These are phyloP conservation scores for Caenorhabditis briggsae DNA, from an alignment of 1,140 invertebrate genomes.

Conservation along the genomic window DNA sequence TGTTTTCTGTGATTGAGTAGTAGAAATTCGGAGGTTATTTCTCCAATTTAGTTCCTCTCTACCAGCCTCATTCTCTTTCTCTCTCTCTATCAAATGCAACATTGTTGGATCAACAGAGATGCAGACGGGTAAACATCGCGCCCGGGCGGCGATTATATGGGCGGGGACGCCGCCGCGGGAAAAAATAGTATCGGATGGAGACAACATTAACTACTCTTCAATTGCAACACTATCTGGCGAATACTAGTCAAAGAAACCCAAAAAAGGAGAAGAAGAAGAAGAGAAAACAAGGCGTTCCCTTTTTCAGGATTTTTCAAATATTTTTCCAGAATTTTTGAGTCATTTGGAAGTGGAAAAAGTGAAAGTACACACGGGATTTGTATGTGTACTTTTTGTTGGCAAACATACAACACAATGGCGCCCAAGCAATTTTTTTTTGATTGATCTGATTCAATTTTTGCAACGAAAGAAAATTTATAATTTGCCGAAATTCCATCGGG, in stretches of 20 bases:
- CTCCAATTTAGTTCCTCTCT: slow-evolving; percentile 9
- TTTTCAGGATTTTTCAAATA: slow-evolving; percentile 10
- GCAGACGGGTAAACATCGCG: slow-evolving; percentile 53
- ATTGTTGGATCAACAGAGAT: slow-evolving; percentile 56
- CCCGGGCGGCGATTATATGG: slow-evolving; percentile 46
- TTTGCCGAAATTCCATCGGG: neutral
- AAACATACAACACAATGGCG: slow-evolving; percentile 47
- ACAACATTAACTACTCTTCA: slow-evolving; percentile 36
- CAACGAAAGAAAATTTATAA: slow-evolving; percentile 23
- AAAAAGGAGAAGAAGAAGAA: slow-evolving; percentile 5
- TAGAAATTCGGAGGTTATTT: slow-evolving; percentile 5
- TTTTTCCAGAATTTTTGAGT: neutral
- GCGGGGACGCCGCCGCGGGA: neutral
- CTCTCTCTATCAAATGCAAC: slow-evolving; percentile 48
- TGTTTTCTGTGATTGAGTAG: slow-evolving; percentile 44
- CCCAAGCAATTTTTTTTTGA: slow-evolving; percentile 51
- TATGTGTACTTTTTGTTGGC: slow-evolving; percentile 56
- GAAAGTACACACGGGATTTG: slow-evolving; percentile 52
- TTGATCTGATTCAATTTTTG: slow-evolving; percentile 55
- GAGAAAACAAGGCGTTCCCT: neutral
- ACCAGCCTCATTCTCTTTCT: neutral
- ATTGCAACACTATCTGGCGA: neutral
- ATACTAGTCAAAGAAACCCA: neutral
- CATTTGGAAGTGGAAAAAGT: slow-evolving; percentile 1
- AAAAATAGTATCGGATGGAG: slow-evolving; percentile 47